phyloP scores from a whole-genome alignment of 2,888 invertebrate species.

The Morinoia aosen region DNA sequence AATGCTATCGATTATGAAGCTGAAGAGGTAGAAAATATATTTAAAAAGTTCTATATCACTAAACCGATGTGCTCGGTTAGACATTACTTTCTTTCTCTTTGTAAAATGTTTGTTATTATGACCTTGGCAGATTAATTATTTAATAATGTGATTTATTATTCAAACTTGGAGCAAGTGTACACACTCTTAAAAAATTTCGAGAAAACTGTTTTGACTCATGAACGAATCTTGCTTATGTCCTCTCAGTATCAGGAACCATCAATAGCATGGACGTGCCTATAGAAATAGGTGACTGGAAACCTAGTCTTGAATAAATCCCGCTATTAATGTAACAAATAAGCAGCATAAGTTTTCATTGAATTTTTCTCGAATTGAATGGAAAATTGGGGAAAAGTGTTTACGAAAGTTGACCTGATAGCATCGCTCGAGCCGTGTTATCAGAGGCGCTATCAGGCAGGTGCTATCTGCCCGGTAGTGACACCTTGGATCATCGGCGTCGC shows the following conservation, averaged over 20 bases:
- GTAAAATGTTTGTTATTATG: not conserved
- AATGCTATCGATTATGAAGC: not conserved
- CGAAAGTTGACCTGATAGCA: not conserved
- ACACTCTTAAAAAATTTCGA: not conserved
- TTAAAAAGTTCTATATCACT: not conserved
- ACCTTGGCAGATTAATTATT: not conserved
- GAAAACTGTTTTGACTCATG: not conserved
- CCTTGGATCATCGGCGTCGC: not conserved
- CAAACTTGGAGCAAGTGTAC: not conserved
- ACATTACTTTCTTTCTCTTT: not conserved
- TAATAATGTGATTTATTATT: not conserved
- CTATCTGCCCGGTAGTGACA: conserved; percentile 2
- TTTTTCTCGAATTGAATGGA: not conserved
- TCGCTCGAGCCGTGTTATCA: not conserved
- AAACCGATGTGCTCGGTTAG: not conserved
- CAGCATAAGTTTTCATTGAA: not conserved
- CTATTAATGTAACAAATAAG: not conserved
- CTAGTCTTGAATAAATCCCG: not conserved
- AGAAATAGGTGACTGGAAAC: not conserved
- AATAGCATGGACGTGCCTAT: not conserved
- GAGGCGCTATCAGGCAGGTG: not conserved
- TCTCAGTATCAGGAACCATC: not conserved
- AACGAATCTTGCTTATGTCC: not conserved
- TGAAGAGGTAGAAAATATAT: not conserved
- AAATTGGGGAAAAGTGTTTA: not conserved